Conservation (phyloP, 2,888 invertebrate genomes). For the Galerucella pusilla region DNA sequence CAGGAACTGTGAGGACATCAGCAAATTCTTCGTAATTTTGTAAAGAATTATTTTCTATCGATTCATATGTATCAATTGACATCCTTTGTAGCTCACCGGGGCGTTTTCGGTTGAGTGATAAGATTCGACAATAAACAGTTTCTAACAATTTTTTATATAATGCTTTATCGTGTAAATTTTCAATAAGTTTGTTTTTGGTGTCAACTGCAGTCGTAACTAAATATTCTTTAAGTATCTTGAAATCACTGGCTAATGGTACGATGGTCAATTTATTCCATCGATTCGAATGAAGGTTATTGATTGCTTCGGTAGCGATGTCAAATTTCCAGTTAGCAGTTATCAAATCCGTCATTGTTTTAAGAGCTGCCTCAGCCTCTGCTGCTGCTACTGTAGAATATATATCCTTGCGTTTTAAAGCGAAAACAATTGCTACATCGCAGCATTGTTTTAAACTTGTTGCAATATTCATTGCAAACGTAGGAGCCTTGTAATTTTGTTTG, state of each 20-base stretch:
- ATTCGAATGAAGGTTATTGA: constrained; percentile 40
- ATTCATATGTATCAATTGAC: constrained; percentile 28
- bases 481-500: constrained; percentile 26
- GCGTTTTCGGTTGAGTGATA: constrained; percentile 48
- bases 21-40: constrained; percentile 41
- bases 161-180: constrained; percentile 15
- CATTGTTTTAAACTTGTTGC: constrained; percentile 29
- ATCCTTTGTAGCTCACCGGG: constrained; percentile 49
- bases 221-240: constrained; percentile 37
- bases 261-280: constrained; percentile 47
- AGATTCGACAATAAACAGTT: constrained; percentile 48
- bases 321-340: constrained; percentile 41
- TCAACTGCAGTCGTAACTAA: constrained; percentile 26
- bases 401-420: constrained; percentile 33
- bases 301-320: constrained; percentile 39
- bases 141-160: constrained; percentile 43
- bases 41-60: constrained; percentile 8
- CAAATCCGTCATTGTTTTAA: constrained; percentile 48
- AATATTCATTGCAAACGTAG: constrained; percentile 34
- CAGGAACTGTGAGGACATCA: constrained; percentile 26
- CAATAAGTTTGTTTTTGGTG: constrained; percentile 25
- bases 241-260: constrained; percentile 45
- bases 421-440: constrained; percentile 29
- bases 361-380: constrained; percentile 42
- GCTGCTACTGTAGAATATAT: constrained; percentile 11